Evolutionary conservation across 1,140 invertebrate species (phyloP), one percentile per base, ranked within the genome.

Genomic region (Drosophila ficusphila): DNA sequence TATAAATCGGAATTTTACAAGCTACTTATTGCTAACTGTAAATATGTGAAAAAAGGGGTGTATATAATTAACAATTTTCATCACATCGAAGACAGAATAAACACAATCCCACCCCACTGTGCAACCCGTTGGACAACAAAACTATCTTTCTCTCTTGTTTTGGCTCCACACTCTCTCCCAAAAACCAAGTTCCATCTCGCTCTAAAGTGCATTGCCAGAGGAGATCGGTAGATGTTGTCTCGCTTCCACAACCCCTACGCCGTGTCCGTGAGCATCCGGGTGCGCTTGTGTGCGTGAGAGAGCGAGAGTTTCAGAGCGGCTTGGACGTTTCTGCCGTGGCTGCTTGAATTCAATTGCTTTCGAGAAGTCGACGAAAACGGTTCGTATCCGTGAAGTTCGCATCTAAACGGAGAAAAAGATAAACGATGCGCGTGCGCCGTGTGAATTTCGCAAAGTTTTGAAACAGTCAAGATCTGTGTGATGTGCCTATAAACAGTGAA

Each of bases 311-410:
- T 39, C 16, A 23, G 23, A 23, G 47, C 25, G 62, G 67, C 41
- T 56, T 42, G 23, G 14, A 44, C 27, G 65, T 33, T 14, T 14
- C 25, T 25, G 64, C 39, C 42, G 36, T 16, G 49, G 52, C 79
- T 85, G 41, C 70, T 46, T 79, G 49, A 77, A 25, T 61, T 89
- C 76, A 89, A 64, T 89, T 77, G 86, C 76, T 81, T 68, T 53
- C 62, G 61, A 89, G 64, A 65, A 46, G 73, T 61, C 79, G 52
- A 79, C 51, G 62, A 60, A 73, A 77, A 78, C 85, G 76, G 85
- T 88, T 88, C 73, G 52, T 47, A 60, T 57, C 49, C 44, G 57
- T 44, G 68, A 49, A 33, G 36, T 36, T 46, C 60, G 21, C 39
- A 62, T 12, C 56, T 56, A 12, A 23, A 42, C 25, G 18, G 57